Conservation (phyloP, 2,797 vertebrate species). For the Clamator glandarius region DNA sequence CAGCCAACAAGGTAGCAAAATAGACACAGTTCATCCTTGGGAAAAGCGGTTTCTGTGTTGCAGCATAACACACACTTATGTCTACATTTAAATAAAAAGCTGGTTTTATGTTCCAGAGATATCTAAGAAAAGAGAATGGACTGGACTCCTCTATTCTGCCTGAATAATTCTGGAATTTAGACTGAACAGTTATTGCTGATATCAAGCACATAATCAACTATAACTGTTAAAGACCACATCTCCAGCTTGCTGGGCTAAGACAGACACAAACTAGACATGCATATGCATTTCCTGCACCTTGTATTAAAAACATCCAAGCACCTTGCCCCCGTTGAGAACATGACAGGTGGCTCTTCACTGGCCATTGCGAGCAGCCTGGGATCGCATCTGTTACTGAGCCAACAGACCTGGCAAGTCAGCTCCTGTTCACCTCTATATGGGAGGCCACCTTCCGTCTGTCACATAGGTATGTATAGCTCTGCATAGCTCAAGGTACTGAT, state of each 20-base stretch:
- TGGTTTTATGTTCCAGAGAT: neutral
- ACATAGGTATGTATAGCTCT: fast-evolving
- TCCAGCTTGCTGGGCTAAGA: neutral
- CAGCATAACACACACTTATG: neutral
- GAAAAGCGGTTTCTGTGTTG: neutral
- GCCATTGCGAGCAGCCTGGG: neutral
- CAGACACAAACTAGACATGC: neutral
- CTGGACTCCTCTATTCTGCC: neutral
- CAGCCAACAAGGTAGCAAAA: neutral
- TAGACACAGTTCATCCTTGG: neutral
- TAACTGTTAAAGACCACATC: neutral
- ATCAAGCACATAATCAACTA: neutral
- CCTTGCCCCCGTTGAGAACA: neutral
- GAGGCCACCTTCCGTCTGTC: neutral
- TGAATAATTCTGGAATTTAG: neutral
- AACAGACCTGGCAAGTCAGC: neutral
- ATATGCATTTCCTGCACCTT: neutral
- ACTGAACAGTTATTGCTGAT: neutral
- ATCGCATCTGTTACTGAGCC: neutral
- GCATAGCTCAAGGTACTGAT: neutral
- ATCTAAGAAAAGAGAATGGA: neutral
- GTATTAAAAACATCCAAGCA: neutral
- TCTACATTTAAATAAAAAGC: neutral
- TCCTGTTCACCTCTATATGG: neutral
- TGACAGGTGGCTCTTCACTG: neutral